Conservation (phyloP, 2,797 vertebrate species). For the Aotus griseimembra region DNA sequence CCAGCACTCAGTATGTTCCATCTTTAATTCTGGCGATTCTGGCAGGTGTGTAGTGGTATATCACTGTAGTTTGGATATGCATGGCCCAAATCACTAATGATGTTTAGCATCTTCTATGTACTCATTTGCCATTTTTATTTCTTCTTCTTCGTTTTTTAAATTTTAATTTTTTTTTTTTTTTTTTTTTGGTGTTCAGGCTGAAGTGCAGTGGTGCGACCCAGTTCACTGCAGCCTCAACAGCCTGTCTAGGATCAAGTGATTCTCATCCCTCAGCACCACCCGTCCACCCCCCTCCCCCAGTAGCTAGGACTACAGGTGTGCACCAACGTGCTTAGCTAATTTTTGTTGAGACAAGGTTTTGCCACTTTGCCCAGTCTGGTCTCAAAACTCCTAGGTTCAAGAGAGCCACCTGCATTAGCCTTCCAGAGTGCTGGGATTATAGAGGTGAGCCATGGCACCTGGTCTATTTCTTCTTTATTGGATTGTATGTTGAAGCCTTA, state of each 20-base stretch:
- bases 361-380: not conserved
- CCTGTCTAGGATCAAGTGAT: not conserved
- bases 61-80: not conserved
- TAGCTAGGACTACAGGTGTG: not conserved
- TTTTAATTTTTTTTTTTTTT: too few relatives aligned
- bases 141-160: not conserved
- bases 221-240: not conserved
- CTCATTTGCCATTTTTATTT: not conserved
- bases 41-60: not conserved
- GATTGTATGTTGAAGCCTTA: not conserved
- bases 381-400: not conserved
- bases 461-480: not conserved
- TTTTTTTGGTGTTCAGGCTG: not conserved
- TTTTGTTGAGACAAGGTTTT: not conserved
- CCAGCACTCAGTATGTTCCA: not conserved
- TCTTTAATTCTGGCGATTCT: not conserved
- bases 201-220: not conserved
- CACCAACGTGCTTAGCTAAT: not conserved
- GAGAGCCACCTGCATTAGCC: not conserved
- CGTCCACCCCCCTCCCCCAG: not conserved
- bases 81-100: not conserved
- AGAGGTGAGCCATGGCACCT: not conserved
- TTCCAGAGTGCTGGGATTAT: not conserved
- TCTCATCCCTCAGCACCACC: not conserved
- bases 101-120: not conserved